These are phyloP conservation scores for Drosophila putrida DNA, from an alignment of 2,888 invertebrate genomes.

Conservation along the genomic window DNA sequence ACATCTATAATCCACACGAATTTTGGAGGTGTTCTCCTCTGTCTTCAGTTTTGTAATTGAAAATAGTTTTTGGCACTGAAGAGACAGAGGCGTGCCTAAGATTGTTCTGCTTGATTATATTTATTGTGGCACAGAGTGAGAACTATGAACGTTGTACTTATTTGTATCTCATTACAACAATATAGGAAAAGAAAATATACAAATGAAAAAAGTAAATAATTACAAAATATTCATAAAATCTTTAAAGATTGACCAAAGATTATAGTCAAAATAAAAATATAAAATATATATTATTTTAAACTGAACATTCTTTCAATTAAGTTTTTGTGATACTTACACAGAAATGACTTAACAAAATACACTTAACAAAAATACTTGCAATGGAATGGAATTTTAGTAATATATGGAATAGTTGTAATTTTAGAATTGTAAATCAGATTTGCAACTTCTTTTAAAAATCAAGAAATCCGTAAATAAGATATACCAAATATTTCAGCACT, in stretches of 20 bases:
- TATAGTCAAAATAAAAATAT: too few species aligned
- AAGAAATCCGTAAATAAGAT: neutral
- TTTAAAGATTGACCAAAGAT: too few species aligned
- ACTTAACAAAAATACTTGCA: too few species aligned
- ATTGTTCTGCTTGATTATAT: constrained; percentile 52
- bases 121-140: neutral
- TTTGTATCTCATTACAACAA: neutral
- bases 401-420: too few species aligned
- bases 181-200: neutral
- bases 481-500: neutral
- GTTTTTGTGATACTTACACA: too few species aligned
- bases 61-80: constrained; percentile 70
- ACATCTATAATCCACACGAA: constrained; percentile 20
- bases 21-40: constrained; percentile 33
- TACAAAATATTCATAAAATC: too few species aligned
- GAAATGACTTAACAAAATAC: too few species aligned
- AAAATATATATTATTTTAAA: too few species aligned
- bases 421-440: neutral
- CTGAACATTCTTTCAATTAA: too few species aligned
- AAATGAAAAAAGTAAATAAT: too few species aligned
- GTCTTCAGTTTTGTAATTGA: constrained; percentile 59
- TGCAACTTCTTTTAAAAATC: neutral
- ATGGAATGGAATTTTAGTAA: too few species aligned
- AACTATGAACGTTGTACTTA: neutral
- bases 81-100: constrained; percentile 61